Evolutionary conservation across 2,888 invertebrate species (phyloP).

Genomic region (Machimus atricapillus): DNA sequence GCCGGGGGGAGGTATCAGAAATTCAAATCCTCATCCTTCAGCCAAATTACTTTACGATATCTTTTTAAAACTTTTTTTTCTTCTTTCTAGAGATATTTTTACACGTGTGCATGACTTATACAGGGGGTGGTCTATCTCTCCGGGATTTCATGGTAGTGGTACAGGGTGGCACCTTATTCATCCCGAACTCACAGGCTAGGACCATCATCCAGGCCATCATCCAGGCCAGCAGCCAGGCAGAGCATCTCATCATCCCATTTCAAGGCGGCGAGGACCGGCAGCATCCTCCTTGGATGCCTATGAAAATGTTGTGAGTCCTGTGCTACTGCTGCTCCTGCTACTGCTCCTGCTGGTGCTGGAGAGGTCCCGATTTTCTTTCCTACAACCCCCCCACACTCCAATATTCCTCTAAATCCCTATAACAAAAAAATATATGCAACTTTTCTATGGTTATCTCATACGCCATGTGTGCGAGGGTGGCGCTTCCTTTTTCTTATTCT

Average conservation of each 20-base stretch:
- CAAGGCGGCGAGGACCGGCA: neutral
- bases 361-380: neutral
- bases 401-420: neutral
- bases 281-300: neutral
- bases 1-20: neutral
- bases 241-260: neutral
- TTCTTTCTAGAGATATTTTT: slow-evolving; percentile 30
- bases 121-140: neutral
- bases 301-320: neutral
- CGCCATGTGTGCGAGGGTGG: slow-evolving; percentile 20
- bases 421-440: slow-evolving; percentile 9
- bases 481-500: slow-evolving; percentile 1
- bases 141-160: neutral
- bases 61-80: slow-evolving; percentile 42
- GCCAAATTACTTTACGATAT: slow-evolving; percentile 46
- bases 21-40: slow-evolving; percentile 41
- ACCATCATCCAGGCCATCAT: neutral
- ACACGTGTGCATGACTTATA: slow-evolving; percentile 37
- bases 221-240: neutral
- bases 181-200: neutral
- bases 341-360: neutral
- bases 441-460: slow-evolving; percentile 19
- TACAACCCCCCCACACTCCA: neutral
- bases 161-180: neutral
- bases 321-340: neutral